Evolutionary conservation across 2,113 vertebrate genomes (phyloP).

Genomic region (Orientallactaga bullata): DNA sequence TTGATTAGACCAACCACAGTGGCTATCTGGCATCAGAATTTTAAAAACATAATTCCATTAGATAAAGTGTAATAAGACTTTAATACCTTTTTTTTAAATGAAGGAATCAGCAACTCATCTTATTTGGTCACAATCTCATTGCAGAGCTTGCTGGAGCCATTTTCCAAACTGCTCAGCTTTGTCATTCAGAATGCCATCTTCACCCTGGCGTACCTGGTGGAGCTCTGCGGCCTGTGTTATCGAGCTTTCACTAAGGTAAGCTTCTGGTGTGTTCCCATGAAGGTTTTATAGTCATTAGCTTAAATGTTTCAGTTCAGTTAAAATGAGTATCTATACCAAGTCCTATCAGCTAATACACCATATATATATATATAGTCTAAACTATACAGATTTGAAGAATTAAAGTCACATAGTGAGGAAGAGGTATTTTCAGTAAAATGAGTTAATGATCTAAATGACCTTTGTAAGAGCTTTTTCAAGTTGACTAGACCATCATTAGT

Average conservation of each 20-base stretch:
- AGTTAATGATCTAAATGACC: neutral
- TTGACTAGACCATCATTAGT: neutral
- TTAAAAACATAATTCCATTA: conserved; percentile 64
- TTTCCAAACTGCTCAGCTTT: conserved; percentile 98
- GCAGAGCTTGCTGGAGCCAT: conserved; percentile 98
- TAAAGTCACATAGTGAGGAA: neutral
- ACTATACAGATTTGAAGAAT: neutral
- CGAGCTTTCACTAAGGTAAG: conserved; percentile 98
- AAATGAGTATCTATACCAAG: conserved; percentile 43
- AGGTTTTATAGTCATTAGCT: conserved; percentile 25
- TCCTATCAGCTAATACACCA: conserved; percentile 45
- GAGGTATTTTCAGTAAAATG: conserved; percentile 26
- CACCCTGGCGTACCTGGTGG: conserved; percentile 96
- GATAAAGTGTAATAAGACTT: conserved; percentile 33
- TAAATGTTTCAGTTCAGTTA: conserved; percentile 24
- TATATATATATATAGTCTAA: neutral
- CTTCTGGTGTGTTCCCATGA: neutral
- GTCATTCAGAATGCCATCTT: conserved; percentile 98
- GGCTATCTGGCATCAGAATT: conserved; percentile 33
- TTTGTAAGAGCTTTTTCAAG: conserved; percentile 34
- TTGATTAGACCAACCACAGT: conserved; percentile 47
- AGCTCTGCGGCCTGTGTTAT: conserved; percentile 97
- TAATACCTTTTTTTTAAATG: conserved; percentile 70
- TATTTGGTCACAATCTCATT: conserved; percentile 71
- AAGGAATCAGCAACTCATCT: conserved; percentile 70